phyloP scores from a whole-genome alignment of 2,797 vertebrate genomes.

The Hipposideros larvatus region DNA sequence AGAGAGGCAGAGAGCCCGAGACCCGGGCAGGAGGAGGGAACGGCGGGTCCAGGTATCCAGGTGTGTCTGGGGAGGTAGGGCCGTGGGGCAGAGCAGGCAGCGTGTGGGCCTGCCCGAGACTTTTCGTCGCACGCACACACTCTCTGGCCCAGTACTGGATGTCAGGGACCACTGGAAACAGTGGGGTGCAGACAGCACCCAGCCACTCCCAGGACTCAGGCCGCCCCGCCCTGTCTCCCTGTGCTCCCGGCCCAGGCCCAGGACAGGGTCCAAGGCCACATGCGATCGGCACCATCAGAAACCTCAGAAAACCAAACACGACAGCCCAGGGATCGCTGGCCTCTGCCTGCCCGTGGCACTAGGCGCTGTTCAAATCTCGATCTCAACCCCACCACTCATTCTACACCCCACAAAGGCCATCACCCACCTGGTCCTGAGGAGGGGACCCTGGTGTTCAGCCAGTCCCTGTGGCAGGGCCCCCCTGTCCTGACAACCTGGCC shows the following conservation, averaged over 20 bases:
- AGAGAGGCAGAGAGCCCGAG: neutral
- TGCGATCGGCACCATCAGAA: rapidly evolving
- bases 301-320: rapidly evolving
- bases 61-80: neutral
- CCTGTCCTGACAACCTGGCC: neutral
- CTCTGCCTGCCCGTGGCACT: rapidly evolving
- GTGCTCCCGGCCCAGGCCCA: neutral
- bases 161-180: rapidly evolving
- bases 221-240: neutral
- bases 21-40: neutral
- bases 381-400: neutral
- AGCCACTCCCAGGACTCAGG: neutral
- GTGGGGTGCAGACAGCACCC: too few species aligned
- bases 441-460: neutral
- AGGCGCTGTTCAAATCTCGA: neutral
- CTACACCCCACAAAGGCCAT: neutral
- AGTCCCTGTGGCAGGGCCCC: neutral
- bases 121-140: rapidly evolving
- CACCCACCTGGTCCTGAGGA: rapidly evolving
- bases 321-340: rapidly evolving
- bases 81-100: neutral
- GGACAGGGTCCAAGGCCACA: neutral
- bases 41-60: neutral
- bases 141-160: too few species aligned
- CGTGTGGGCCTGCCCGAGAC: neutral